Evolutionary conservation across 1,140 invertebrate genomes (phyloP), one percentile per base, ranked within the genome.

Genomic region (Helicoverpa zea): DNA sequence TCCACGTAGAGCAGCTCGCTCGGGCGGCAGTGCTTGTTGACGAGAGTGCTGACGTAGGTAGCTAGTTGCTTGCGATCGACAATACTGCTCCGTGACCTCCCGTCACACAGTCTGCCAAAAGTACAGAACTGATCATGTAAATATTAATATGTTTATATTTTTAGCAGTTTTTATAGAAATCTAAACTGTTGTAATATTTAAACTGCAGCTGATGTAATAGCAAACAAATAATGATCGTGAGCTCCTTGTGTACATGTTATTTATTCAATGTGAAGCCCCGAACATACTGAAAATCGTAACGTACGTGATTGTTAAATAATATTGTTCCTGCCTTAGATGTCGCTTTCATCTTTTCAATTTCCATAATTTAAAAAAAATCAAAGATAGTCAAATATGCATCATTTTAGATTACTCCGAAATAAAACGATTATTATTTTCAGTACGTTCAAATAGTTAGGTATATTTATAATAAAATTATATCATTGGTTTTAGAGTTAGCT

Each of bases 91-190:
- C 18, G 58, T 59, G 58, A 52, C 49, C 49, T 47, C 30, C 0
- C n/a, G 47, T 35, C 10, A 29, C 10, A 16, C 59, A 14, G 70
- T 43, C 51, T 88, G 75, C 75, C 75, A 78, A 78, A 66, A 78
- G 75, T 78, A 78, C 75, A 78, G 75, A 78, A 78, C 75, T 78
- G 75, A 78, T 54, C 23, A 12, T 78, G 61, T 77, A 76, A 63
- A 76, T 76, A 77, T 43, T 63, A 76, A 35, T 66, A 52, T 72
- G 49, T 52, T 52, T 54, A 72, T 72, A 54, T 66, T 78, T 77
- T 54, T 78, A 66, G 18, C 51, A 54, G 51, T 66, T 61, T 49
- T 56, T 61, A 29, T 63, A 75, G 16, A 10, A 75, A 49, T 75
- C 35, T 61, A 18, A 75, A 49, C 14, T 75, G 29, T 75, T 47